Base-by-base conservation (phyloP, 2,888 invertebrate genomes). In the Drosophila meridionalis region DNA sequence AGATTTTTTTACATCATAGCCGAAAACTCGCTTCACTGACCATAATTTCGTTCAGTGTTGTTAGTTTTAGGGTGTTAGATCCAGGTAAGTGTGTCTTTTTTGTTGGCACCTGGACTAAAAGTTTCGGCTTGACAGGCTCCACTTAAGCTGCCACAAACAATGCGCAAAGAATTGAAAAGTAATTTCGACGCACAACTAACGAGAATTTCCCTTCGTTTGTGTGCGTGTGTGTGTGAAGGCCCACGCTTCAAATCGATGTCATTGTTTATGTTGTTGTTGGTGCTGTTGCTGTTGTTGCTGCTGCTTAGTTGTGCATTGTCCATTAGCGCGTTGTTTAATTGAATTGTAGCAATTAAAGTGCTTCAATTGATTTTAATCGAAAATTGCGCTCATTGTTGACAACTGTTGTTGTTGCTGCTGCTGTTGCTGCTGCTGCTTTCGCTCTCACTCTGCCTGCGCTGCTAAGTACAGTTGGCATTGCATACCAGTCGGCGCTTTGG, bases 361-460 rank as follows among this genome's bases (percentile, higher is more conserved):
- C 89, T 91, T 91, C 87, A 91, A 87, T 88, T 88, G 87, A 83
- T 90, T 90, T 86, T 88, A 90, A 88, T 90, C 90, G 87, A 88
- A 87, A 89, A 78, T 90, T 90, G 86, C 77, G 53, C 86, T 72
- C 86, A 88, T 90, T 90, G 90, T 88, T 71, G 57, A 69, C 76
- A 82, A 76, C 77, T 73, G 73, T 50, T 65, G n/a, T 50, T 67
- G 56, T n/a, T 47, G 55, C 28, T 40, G 38, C 8, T 28, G 20
- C 77, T 73, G 73, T 50, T 65, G n/a, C 45, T 67, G 56, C n/a
- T 47, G 55, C 28, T 40, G 38, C 8, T 28, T 8, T 8, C 55
- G 61, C 8, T 48, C 30, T 48, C 30, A n/a, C 32, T 57, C 34
- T 45, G 38, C 14, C 14, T 28, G 55, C 5, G 30, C 30, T 58